Evolutionary conservation across 1,140 invertebrate species (phyloP), one percentile per base, ranked within the genome.

Genomic region (Arctopsyche grandis): DNA sequence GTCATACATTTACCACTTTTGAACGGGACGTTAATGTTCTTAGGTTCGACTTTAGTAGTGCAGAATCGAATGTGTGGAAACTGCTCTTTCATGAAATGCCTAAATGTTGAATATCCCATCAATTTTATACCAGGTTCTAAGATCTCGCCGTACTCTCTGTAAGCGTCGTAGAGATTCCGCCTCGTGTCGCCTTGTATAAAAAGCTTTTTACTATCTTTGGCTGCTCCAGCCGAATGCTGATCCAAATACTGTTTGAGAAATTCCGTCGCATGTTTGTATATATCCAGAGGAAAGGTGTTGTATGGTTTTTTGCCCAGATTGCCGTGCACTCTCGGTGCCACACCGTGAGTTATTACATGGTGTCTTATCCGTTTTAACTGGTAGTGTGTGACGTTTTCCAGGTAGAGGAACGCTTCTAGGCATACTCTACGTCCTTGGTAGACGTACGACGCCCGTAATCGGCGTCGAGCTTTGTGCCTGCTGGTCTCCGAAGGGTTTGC

Each of bases 261-360:
- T 80, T 92, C 90, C 7, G 92, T 93, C 0, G 93, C 93, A 84
- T 93, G 93, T 84, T 93, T 91, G 83, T 94, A 94, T 77, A 93
- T 94, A 83, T 94, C 92, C 22, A 94, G 86, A 7, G 93, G 93
- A 83, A 94, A 94, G 0, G 93, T 93, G 84, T 95, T 95, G 82
- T 94, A 93, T n/a, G 93, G 93, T 83, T 93, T 91, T 87, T 94
- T 94, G 5, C 93, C 93, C 79, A 93, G 91, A 85, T 94, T 95
- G 0, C 94, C 93, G 85, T 94, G 93, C 48, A 94, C 91, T 66
- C 93, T 86, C 0, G 93, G 93, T 0, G 93, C 92, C 0, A 95
- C 93, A 12, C 93, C 93, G 84, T 94, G 93, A 0, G 92, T 93
- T 89, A 93, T 93, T 0, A 94, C 89, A 85, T 95, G 93, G 83